A percentile compares a stretch with the other conserved stretches of the same genome.
Conservation (phyloP, 2,888 invertebrate species). For the Melieria omissa region DNA sequence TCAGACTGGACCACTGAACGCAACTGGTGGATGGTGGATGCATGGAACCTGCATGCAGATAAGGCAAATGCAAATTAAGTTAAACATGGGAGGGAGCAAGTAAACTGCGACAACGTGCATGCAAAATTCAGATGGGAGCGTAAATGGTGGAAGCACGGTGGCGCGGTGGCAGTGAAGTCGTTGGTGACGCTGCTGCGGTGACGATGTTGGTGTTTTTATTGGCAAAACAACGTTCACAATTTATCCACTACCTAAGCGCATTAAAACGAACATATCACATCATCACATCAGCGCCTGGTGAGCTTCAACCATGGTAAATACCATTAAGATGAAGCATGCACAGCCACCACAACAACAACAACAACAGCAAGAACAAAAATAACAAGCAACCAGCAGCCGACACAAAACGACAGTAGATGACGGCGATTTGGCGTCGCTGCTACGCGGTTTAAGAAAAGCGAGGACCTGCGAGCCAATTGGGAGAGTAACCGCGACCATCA, state of each 20-base stretch:
- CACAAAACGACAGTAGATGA: neutral
- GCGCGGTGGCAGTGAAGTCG: conserved; percentile 29
- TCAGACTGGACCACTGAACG: conserved; percentile 19
- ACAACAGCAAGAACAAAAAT: conserved; percentile 36
- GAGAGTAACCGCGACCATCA: conserved; percentile 15
- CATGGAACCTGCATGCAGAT: neutral
- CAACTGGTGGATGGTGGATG: neutral
- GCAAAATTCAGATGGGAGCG: conserved; percentile 45
- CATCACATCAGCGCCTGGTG: conserved; percentile 38
- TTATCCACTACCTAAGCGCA: conserved; percentile 47
- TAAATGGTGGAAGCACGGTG: conserved; percentile 30
- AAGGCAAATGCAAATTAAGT: neutral
- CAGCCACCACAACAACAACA: conserved; percentile 28
- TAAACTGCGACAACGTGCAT: conserved; percentile 36
- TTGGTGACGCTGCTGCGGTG: conserved; percentile 4
- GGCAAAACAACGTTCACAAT: conserved; percentile 32
- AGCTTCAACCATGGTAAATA: conserved; percentile 31
- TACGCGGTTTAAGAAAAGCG: neutral
- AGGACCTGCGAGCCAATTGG: neutral
- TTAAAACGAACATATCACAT: conserved; percentile 50
- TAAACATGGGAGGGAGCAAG: neutral
- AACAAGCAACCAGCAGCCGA: conserved; percentile 23
- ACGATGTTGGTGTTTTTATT: conserved; percentile 24
- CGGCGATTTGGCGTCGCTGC: neutral
- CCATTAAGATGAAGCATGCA: conserved; percentile 32